These are phyloP conservation scores for Stichopus chloronotus DNA, from an alignment of 35 echinoderm and acorn worm genomes.

Conservation along the genomic window DNA sequence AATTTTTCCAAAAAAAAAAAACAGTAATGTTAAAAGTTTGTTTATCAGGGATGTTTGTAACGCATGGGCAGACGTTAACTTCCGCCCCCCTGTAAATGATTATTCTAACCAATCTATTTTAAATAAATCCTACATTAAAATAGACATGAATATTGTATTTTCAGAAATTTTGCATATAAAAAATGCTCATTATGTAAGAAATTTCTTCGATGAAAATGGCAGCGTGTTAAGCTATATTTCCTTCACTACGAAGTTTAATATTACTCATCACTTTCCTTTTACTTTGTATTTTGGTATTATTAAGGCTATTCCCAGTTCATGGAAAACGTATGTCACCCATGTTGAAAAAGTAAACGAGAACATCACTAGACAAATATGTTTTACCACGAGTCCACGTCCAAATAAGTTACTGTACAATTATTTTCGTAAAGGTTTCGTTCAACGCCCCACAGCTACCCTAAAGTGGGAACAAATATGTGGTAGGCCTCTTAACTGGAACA, in stretches of 20 bases:
- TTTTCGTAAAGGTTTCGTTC: background rate
- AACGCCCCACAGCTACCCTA: background rate
- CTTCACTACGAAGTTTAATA: background rate
- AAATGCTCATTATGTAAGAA: background rate
- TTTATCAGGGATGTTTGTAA: no score
- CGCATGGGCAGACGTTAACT: no score
- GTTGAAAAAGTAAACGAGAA: no score
- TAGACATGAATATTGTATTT: background rate
- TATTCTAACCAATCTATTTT: background rate
- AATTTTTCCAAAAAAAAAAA: no score
- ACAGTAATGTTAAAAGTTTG: no score
- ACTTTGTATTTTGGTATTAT: background rate
- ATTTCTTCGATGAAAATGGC: background rate
- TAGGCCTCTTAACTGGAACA: background rate
- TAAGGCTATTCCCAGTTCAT: background rate
- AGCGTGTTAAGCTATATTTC: background rate
- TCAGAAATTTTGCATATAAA: background rate
- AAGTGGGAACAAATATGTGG: background rate
- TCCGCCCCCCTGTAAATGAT: background rate
- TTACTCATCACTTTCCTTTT: background rate
- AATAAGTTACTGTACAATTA: background rate
- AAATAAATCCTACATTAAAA: background rate
- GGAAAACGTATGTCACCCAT: slow-evolving; percentile 8
- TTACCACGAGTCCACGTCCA: background rate
- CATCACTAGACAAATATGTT: no score